These are phyloP conservation scores for Diuraphis noxia DNA, from an alignment of 1,140 invertebrate genomes.

Conservation along the genomic window DNA sequence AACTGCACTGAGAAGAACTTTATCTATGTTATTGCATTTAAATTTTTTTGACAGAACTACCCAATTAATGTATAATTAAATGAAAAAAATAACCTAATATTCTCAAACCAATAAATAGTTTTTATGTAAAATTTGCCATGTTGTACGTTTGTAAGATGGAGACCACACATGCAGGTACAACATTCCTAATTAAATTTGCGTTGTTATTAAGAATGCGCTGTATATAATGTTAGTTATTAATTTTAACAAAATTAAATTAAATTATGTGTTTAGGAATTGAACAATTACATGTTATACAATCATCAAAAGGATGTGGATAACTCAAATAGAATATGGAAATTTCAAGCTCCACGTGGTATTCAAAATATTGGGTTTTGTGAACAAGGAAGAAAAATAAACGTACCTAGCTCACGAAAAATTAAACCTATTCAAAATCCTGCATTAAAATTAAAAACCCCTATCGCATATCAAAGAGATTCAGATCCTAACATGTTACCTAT, in stretches of 20 bases:
- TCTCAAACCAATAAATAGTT: too few species aligned
- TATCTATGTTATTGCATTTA: too few species aligned
- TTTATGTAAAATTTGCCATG: too few species aligned
- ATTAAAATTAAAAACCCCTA: slow-evolving; percentile 75
- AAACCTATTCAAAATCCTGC: slow-evolving; percentile 76
- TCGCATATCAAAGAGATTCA: slow-evolving; percentile 77
- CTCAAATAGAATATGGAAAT: not conserved
- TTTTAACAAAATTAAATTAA: not conserved
- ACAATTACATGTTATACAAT: slow-evolving; percentile 36
- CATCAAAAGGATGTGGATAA: slow-evolving; percentile 36
- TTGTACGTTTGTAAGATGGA: too few species aligned
- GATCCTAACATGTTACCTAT: slow-evolving; percentile 79
- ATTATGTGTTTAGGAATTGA: slow-evolving; percentile 37
- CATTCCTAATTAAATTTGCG: too few species aligned
- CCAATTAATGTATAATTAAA: too few species aligned
- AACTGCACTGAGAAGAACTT: too few species aligned
- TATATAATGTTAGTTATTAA: not conserved
- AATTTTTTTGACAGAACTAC: too few species aligned
- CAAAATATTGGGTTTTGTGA: not conserved
- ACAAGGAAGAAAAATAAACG: slow-evolving; percentile 16
- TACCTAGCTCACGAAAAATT: slow-evolving; percentile 66
- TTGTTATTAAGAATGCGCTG: not conserved
- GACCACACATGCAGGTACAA: too few species aligned
- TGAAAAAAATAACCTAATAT: too few species aligned
- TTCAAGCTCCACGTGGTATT: not conserved